These are phyloP conservation scores for Antedon mediterranea DNA, from an alignment of 53 echinoderm and acorn worm genomes.

Conservation along the genomic window DNA sequence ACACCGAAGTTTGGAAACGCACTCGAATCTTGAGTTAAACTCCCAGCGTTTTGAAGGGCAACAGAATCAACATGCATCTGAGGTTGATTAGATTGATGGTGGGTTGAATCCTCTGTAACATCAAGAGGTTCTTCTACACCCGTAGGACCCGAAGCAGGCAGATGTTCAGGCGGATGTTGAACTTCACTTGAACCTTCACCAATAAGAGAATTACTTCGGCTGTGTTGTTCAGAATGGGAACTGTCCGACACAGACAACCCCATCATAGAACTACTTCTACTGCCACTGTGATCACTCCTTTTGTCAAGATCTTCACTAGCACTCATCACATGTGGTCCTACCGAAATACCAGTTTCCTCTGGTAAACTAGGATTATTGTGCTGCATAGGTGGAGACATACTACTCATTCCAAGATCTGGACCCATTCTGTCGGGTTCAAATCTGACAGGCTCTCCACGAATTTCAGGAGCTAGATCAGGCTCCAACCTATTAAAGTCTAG, in stretches of 20 bases:
- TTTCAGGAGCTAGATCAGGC: not conserved
- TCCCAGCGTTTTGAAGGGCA: too few species aligned
- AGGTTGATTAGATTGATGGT: not conserved
- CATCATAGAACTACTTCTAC: not conserved
- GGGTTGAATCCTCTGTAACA: not conserved
- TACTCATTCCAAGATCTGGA: not conserved
- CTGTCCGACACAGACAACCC: not conserved
- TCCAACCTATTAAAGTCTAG: not conserved
- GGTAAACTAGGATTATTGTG: not conserved
- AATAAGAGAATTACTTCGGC: not conserved
- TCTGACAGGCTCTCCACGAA: not conserved
- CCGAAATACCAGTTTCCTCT: not conserved
- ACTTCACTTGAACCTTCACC: not conserved
- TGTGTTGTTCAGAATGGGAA: not conserved
- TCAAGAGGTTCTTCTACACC: not conserved
- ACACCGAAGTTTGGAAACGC: not conserved
- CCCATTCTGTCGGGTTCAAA: not conserved
- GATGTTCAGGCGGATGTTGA: not conserved
- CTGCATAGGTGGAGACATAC: not conserved
- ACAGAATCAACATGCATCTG: not conserved
- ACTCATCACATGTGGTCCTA: not conserved
- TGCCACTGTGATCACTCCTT: not conserved
- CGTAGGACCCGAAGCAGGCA: not conserved
- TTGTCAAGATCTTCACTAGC: not conserved
- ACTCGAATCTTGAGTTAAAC: not conserved